Base-by-base conservation (phyloP, 2,113 vertebrate genomes). In the Xenotilapia caudafasciata region DNA sequence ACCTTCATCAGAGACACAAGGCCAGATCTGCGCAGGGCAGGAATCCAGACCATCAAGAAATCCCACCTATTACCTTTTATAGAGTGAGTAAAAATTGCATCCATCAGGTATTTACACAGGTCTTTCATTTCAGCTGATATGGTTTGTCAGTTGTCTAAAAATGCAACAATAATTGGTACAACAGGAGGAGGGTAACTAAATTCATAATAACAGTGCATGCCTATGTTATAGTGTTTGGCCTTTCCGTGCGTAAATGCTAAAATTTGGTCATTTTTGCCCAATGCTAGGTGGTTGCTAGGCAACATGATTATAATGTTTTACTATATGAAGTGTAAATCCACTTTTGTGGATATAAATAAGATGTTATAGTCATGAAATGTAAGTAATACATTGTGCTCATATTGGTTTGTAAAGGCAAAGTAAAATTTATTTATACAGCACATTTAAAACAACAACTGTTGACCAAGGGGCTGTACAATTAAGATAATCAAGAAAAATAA, bases 41-140 rank as follows among this genome's bases (percentile, higher is more conserved):
- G 97, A 4, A 96, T 99, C 90, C 98, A 98, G 93, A 97, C 97
- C 0, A 96, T 97, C 68, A 97, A 96, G 92, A 97, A 97, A 28
- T 95, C 96, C 0, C 97, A 99, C 3, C 9, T 89, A 14, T 94
- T 99, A 56, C 87, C 96, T 6, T 99, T 99, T 8, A 62, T 93
- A 4, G 97, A 98, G 98, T 99, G 92, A 97, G 98, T 93, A 35
- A 87, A 53, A 21, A 1, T 38, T 9, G 10, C 54, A 38, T 35
- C 35, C 14, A 33, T 13, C 21, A 68, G 21, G 4, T 47, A 10
- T 54, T 65, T 38, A 75, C 4, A 0, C 9, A 11, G 7, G 54
- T 62, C 45, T 49, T 17, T 21, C 7, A n/a, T 33, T 49, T 49
- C 13, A 58, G 17, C 26, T 77, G 45, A 77, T 33, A n/a, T 31